Evolutionary conservation across 2,797 vertebrate species (phyloP), one percentile per base, ranked within the genome.

Genomic region (Chlorospingus semifuscus): DNA sequence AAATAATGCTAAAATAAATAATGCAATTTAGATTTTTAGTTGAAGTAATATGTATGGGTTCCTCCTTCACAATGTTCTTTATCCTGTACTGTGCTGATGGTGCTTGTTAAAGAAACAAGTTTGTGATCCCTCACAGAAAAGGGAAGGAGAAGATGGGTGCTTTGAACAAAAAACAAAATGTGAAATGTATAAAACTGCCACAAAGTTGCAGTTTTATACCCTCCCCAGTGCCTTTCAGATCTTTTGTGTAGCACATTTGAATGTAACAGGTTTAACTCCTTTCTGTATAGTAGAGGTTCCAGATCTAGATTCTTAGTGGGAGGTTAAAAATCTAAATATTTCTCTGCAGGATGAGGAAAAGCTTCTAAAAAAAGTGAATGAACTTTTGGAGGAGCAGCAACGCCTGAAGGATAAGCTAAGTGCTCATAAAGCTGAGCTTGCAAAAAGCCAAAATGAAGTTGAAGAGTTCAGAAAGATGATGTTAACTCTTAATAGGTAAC

Each of bases 401-500:
- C 98, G 97, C 29, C 89, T 98, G 71, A 98, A 98, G 85, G 97
- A 98, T 39, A 56, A 82, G 57, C 91, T 98, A 89, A 93, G 83
- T 46, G 87, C 83, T 24, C 99, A 98, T 96, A 99, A 97, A 57
- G 92, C 95, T 39, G 92, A 97, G n/a, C 74, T 97, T 61, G 74
- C 93, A 23, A 93, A 98, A 86, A 94, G 93, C 57, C 99, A 99
- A 83, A 97, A 91, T 60, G 97, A 98, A 77, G 91, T 98, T 83
- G 98, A 99, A 75, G 98, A 98, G 94, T 97, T 97, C 60, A 97
- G 96, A 71, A 98, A 96, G 91, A 96, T 13, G 1, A 76, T 98
- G 36, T 89, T 98, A 85, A 97, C 95, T 69, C 90, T 97, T 76
- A 98, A 98, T 81, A 99, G 97, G 99, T 99, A 98, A 97, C 47